Conservation (phyloP, 2,888 invertebrate species). For the Drosophila peninsularis region DNA sequence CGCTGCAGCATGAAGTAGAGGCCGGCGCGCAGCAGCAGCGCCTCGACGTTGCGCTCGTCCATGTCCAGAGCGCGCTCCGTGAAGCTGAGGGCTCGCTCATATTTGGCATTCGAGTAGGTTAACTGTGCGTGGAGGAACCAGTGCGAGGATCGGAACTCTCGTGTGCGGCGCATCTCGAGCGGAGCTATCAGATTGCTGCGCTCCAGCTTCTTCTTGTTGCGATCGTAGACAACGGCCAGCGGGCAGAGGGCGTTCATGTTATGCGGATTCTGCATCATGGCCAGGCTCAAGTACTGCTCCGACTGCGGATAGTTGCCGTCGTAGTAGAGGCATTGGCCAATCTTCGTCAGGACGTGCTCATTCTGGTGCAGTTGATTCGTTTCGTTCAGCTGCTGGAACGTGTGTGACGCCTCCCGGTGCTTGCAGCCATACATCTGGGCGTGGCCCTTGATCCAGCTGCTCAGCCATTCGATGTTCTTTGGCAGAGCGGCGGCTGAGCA, state of each 20-base stretch:
- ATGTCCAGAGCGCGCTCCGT: constrained; percentile 89
- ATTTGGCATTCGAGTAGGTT: constrained; percentile 86
- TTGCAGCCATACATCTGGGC: constrained; percentile 89
- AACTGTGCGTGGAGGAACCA: constrained; percentile 92
- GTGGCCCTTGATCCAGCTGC: constrained; percentile 88
- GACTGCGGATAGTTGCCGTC: constrained; percentile 90
- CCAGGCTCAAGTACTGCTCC: constrained; percentile 85
- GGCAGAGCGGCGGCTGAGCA: constrained; percentile 74
- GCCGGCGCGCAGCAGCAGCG: constrained; percentile 88
- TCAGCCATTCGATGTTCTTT: constrained; percentile 86
- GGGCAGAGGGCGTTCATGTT: constrained; percentile 88
- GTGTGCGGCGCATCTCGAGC: constrained; percentile 40
- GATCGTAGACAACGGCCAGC: constrained; percentile 87
- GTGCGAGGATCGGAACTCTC: constrained; percentile 87
- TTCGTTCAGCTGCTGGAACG: constrained; percentile 89
- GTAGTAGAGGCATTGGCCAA: constrained; percentile 90
- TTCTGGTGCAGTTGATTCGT: constrained; percentile 88
- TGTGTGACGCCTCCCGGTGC: constrained; percentile 88
- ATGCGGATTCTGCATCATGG: constrained; percentile 85
- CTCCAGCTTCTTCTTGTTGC: constrained; percentile 87
- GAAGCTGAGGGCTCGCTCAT: constrained; percentile 89
- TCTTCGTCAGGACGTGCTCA: constrained; percentile 87
- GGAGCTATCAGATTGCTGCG: constrained; percentile 87
- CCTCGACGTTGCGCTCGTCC: constrained; percentile 89
- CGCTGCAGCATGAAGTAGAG: constrained; percentile 80